phyloP scores from a whole-genome alignment of 2,888 invertebrate genomes.

The Ectemnius cavifrons region DNA sequence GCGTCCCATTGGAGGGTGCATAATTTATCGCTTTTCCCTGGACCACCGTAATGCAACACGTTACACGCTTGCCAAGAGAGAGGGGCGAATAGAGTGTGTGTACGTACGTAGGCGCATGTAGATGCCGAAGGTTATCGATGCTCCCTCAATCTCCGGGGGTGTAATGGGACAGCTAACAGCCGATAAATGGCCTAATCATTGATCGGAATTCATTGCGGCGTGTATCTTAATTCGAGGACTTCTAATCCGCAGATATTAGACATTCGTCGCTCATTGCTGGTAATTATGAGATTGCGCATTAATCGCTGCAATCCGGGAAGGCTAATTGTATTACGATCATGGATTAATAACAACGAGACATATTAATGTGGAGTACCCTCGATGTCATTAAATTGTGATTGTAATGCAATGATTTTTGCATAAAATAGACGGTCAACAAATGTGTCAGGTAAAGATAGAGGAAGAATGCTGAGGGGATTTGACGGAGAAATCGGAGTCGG shows the following conservation, averaged over 20 bases:
- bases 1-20: constrained; percentile 70
- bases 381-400: no score
- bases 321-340: no score
- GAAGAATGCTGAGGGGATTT: neutral
- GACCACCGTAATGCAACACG: constrained; percentile 64
- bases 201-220: constrained; percentile 56
- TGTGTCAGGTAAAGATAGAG: neutral
- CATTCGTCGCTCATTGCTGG: no score
- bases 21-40: constrained; percentile 74
- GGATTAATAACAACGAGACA: no score
- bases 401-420: no score
- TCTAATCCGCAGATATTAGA: constrained; percentile 3
- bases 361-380: no score
- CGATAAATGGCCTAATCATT: constrained; percentile 62
- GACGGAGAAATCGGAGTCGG: constrained; percentile 28
- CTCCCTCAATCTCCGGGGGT: constrained; percentile 56
- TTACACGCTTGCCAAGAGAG: constrained; percentile 55
- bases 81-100: no score
- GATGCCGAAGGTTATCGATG: constrained; percentile 66
- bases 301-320: no score
- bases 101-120: constrained; percentile 55
- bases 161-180: constrained; percentile 54
- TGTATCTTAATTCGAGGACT: constrained; percentile 35
- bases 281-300: no score
- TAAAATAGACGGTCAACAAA: no score